phyloP scores from a whole-genome alignment of 2,797 vertebrate genomes.

The Tokudaia tokunoshimensis region DNA sequence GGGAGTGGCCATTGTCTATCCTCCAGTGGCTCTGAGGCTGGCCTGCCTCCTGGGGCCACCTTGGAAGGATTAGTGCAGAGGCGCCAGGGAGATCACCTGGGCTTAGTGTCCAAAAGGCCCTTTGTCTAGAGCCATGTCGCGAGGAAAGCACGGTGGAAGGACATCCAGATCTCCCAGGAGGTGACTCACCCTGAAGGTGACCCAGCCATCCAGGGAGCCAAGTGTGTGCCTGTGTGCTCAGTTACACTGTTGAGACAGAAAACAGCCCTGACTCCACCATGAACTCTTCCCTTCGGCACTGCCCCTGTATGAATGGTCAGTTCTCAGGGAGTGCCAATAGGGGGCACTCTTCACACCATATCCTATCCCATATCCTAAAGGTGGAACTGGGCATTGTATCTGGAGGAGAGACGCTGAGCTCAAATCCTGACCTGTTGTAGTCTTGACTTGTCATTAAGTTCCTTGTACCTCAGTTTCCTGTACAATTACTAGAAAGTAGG shows the following conservation, averaged over 20 bases:
- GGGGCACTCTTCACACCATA: not conserved
- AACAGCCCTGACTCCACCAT: not conserved
- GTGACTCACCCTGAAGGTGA: slow-evolving; percentile 37
- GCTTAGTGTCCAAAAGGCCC: slow-evolving; percentile 67
- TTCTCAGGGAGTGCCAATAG: not conserved
- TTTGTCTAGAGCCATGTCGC: slow-evolving; percentile 57
- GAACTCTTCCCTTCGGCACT: not conserved
- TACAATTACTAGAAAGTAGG: not conserved
- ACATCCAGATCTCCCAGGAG: slow-evolving; percentile 33
- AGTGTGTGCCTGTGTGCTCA: not conserved
- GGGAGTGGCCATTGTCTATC: too few relatives aligned
- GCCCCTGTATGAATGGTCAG: not conserved
- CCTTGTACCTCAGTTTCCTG: slow-evolving; percentile 22
- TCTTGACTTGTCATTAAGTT: not conserved
- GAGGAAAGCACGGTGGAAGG: not conserved
- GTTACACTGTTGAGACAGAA: not conserved
- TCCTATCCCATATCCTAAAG: not conserved
- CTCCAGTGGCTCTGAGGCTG: not conserved
- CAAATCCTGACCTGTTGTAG: not conserved
- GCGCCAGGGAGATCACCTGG: slow-evolving; percentile 63
- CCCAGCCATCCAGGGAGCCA: not conserved
- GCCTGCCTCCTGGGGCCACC: not conserved
- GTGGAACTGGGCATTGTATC: too few relatives aligned
- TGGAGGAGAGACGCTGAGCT: not conserved
- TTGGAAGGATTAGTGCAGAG: slow-evolving; percentile 72